These are phyloP conservation scores for Papilio protenor DNA, from an alignment of 2,888 invertebrate species.

Conservation along the genomic window DNA sequence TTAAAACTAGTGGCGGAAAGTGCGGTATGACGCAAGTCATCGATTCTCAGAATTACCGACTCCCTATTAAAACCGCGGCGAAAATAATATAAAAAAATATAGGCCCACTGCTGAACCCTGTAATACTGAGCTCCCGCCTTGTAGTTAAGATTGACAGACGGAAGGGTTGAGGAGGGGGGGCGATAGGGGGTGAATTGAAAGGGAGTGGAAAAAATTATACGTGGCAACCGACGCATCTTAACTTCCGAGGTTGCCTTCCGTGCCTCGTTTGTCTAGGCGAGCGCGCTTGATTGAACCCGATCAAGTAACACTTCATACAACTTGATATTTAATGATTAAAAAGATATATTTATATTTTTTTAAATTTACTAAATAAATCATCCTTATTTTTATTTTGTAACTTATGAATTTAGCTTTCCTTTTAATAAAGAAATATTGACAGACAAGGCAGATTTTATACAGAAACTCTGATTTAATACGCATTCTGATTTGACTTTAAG, in stretches of 20 bases:
- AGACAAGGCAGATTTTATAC: too few species aligned
- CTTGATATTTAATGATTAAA: constrained; percentile 23
- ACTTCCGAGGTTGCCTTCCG: constrained; percentile 75
- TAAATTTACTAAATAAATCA: background rate
- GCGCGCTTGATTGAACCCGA: constrained; percentile 47
- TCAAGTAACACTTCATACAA: constrained; percentile 22
- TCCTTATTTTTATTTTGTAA: background rate
- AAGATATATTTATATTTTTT: background rate
- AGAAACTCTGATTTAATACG: too few species aligned
- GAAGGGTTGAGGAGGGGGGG: constrained; percentile 73
- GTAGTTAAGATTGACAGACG: constrained; percentile 84
- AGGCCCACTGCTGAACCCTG: constrained; percentile 73
- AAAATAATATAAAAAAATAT: constrained; percentile 68
- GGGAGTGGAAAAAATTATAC: constrained; percentile 83
- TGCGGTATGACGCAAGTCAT: constrained; percentile 61
- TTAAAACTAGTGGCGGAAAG: constrained; percentile 50
- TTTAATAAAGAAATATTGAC: background rate
- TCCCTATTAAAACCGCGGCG: constrained; percentile 72
- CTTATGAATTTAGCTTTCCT: background rate
- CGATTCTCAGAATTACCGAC: constrained; percentile 68
- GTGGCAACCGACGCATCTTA: constrained; percentile 83
- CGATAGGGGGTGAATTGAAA: constrained; percentile 75
- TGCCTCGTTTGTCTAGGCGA: constrained; percentile 60
- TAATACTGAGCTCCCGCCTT: constrained; percentile 71
- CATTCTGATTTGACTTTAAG: too few species aligned